phyloP scores from a whole-genome alignment of 1,140 invertebrate species.

The Leptestheria dahalacensis region DNA sequence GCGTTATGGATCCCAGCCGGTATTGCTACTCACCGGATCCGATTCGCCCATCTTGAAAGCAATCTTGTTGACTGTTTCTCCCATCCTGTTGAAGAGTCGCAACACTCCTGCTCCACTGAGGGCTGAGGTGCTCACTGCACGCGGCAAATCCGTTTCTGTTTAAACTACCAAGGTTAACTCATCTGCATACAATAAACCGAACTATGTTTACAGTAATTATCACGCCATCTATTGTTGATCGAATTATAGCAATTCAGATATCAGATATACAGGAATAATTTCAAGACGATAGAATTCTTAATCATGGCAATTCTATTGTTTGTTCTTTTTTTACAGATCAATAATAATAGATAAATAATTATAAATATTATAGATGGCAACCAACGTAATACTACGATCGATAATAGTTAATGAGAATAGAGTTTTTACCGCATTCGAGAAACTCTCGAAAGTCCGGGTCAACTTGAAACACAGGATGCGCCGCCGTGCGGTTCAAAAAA shows the following conservation, averaged over 20 bases:
- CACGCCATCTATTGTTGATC: no score
- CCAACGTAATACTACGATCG: not conserved
- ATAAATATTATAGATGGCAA: not conserved
- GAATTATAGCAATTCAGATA: no score
- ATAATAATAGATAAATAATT: not conserved
- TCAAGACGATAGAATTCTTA: no score
- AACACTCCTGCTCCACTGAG: slow-evolving; percentile 89
- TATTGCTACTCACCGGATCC: slow-evolving; percentile 61
- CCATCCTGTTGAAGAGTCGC: slow-evolving; percentile 88
- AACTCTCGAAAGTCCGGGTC: slow-evolving; percentile 97
- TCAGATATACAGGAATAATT: no score
- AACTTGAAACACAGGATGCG: slow-evolving; percentile 72
- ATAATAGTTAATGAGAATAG: not conserved
- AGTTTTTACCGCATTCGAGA: slow-evolving; percentile 59
- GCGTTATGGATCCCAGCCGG: not conserved
- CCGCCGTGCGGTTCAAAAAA: slow-evolving; percentile 77
- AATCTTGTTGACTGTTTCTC: slow-evolving; percentile 96
- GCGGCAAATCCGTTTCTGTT: slow-evolving; percentile 76
- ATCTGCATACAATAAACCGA: no score
- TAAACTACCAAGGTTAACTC: no score
- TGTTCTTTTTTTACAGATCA: not conserved
- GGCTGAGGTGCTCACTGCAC: slow-evolving; percentile 88
- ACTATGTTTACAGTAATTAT: no score
- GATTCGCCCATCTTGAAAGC: slow-evolving; percentile 98
- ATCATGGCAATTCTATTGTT: no score